Percentiles rank a stretch among this genome's conserved stretches.
These are phyloP conservation scores for Myrmophylax atrothorax DNA, from an alignment of 2,113 vertebrate genomes.

Conservation along the genomic window DNA sequence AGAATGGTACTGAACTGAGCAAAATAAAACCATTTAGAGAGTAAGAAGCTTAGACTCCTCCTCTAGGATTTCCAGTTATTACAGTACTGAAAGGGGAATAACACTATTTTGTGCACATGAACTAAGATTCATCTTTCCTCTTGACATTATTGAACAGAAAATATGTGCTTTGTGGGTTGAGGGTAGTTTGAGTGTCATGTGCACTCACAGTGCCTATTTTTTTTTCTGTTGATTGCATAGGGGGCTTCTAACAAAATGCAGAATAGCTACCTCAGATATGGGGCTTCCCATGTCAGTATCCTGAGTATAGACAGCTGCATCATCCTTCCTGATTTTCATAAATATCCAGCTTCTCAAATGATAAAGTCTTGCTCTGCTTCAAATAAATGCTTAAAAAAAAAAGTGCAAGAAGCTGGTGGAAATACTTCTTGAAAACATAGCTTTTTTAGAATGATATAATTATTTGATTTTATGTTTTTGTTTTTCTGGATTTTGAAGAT, in stretches of 20 bases:
- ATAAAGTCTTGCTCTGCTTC: not conserved
- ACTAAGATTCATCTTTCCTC: not conserved
- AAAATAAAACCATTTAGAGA: not conserved
- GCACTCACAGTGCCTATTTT: not conserved
- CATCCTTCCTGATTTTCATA: not conserved
- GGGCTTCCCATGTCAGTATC: not conserved
- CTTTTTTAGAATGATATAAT: not conserved
- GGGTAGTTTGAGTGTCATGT: not conserved
- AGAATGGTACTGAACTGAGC: not conserved
- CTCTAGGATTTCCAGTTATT: not conserved
- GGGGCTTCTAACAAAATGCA: not conserved
- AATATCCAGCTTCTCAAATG: not conserved
- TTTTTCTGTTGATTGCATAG: not conserved
- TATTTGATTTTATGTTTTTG: not conserved
- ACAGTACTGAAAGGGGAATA: not conserved
- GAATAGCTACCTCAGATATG: not conserved
- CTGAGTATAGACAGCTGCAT: not conserved
- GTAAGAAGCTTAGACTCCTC: not conserved
- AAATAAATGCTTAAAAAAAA: not conserved
- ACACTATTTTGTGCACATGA: not conserved
- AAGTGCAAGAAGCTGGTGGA: not conserved
- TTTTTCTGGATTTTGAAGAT: not conserved
- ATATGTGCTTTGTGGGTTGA: not conserved
- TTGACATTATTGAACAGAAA: not conserved
- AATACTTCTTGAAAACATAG: not conserved